phyloP scores from a whole-genome alignment of 2,888 invertebrate genomes.

The Apamea monoglypha region DNA sequence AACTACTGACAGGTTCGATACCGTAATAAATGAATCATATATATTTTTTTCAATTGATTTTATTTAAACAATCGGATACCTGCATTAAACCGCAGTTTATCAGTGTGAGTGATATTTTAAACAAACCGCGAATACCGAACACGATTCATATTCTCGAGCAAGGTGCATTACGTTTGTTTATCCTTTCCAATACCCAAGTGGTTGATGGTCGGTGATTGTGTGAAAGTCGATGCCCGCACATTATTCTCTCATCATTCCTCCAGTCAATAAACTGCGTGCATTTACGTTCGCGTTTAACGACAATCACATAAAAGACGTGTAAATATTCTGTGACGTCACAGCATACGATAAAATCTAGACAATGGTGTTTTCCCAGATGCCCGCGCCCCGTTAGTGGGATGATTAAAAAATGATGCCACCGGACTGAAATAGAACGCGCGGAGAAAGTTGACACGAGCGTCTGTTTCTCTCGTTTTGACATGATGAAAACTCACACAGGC shows the following conservation, averaged over 20 bases:
- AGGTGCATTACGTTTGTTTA: constrained; percentile 47
- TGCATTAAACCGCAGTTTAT: not conserved
- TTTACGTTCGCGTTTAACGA: constrained; percentile 33
- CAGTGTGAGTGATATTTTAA: not conserved
- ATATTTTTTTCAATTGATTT: not conserved
- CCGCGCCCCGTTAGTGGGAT: constrained; percentile 66
- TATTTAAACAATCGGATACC: no score
- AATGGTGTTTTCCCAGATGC: constrained; percentile 77
- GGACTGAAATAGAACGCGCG: constrained; percentile 82
- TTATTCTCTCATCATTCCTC: constrained; percentile 59
- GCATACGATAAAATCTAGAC: constrained; percentile 68
- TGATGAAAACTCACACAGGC: constrained; percentile 80
- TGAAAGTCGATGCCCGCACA: constrained; percentile 52
- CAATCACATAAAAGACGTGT: constrained; percentile 28
- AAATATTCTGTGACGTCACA: constrained; percentile 57
- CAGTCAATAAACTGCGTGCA: constrained; percentile 48
- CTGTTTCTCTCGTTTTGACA: constrained; percentile 78
- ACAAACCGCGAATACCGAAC: not conserved
- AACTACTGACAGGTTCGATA: not conserved
- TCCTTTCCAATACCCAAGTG: constrained; percentile 49
- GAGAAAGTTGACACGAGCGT: constrained; percentile 85
- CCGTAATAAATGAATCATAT: not conserved
- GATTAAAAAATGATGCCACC: constrained; percentile 81
- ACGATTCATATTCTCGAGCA: constrained; percentile 8
- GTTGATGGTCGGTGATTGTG: constrained; percentile 51